Base-by-base conservation (phyloP, 37 sponge, comb jelly and placozoan genomes). In the Petrosia ficiformis region DNA sequence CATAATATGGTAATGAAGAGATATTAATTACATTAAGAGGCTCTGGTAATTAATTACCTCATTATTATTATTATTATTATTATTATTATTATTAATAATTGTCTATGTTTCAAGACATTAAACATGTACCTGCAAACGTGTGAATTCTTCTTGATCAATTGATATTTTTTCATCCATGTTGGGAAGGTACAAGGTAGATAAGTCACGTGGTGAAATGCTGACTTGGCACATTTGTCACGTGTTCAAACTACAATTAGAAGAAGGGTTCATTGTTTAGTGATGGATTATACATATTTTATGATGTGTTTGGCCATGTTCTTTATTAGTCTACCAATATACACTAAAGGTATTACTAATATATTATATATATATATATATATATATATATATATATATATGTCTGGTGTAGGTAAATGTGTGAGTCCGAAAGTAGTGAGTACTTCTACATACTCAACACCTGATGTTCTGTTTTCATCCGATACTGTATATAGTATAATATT, bases 111-210 rank as follows among this genome's bases (percentile, higher is more conserved):
- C 33, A 36, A 31, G 4, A 4, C 63, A 31, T 4, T 6, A 59
- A 31, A 28, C 64, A 38, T 56, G 14, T 43, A 92, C 93, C 81
- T 92, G 93, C 57, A 92, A 59, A 19, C 93, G 68, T 31, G 75
- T 42, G 37, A 92, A 87, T 66, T 92, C 93, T 11, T 78, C 79
- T 42, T 80, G 59, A 16, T 79, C 83, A 22, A 92, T 84, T 19
- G 93, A 80, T 39, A 90, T 34, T 70, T 57, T 74, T 32, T 59
- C 28, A 1, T 44, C 21, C 35, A 57, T 0, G 44, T 2, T 35
- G n/a, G n/a, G n/a, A n/a, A n/a, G n/a, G n/a, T n/a, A n/a, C n/a
- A n/a, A n/a, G n/a, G n/a, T n/a, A n/a, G n/a, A n/a, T n/a, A n/a
- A n/a, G n/a, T n/a, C n/a, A n/a, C n/a, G n/a, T n/a, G n/a, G n/a